Percentiles rank a stretch among this genome's conserved stretches.
These are phyloP conservation scores for Platerodrilus igneus DNA, from an alignment of 2,888 invertebrate species.

Conservation along the genomic window DNA sequence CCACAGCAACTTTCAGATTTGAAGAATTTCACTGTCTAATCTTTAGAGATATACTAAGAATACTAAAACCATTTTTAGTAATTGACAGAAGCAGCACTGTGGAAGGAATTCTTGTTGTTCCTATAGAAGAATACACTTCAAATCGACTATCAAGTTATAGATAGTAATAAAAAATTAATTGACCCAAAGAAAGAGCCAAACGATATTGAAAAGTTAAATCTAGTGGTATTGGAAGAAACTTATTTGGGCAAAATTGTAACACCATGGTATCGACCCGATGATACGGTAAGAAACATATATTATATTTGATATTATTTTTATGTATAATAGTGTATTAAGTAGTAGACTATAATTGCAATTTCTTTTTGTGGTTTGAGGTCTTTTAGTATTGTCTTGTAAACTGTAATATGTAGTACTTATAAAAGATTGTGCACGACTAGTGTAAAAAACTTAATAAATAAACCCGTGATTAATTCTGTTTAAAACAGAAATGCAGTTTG, in stretches of 20 bases:
- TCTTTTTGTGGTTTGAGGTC: too few species aligned
- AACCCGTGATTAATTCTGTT: too few species aligned
- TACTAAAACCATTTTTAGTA: conserved; percentile 59
- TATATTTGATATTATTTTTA: conserved; percentile 2
- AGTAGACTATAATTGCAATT: not conserved
- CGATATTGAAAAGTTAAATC: conserved; percentile 49
- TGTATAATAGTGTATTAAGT: not conserved
- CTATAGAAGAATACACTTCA: conserved; percentile 27
- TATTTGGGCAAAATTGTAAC: conserved; percentile 73
- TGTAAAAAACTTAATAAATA: too few species aligned
- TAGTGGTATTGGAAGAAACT: conserved; percentile 54
- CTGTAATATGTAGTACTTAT: too few species aligned
- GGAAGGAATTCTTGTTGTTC: conserved; percentile 36
- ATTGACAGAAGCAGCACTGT: conserved; percentile 54
- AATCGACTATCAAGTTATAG: conserved; percentile 61
- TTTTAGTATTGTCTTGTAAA: too few species aligned
- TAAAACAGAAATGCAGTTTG: too few species aligned
- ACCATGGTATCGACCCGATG: conserved; percentile 73
- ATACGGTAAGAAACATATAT: conserved; percentile 47
- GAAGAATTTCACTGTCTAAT: conserved; percentile 67
- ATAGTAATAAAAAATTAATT: conserved; percentile 46
- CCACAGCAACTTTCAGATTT: conserved; percentile 51
- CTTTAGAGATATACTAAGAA: conserved; percentile 65
- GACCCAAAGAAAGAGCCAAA: conserved; percentile 46
- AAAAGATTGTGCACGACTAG: too few species aligned